phyloP scores from a whole-genome alignment of 2,113 vertebrate genomes.

The Uria lomvia region DNA sequence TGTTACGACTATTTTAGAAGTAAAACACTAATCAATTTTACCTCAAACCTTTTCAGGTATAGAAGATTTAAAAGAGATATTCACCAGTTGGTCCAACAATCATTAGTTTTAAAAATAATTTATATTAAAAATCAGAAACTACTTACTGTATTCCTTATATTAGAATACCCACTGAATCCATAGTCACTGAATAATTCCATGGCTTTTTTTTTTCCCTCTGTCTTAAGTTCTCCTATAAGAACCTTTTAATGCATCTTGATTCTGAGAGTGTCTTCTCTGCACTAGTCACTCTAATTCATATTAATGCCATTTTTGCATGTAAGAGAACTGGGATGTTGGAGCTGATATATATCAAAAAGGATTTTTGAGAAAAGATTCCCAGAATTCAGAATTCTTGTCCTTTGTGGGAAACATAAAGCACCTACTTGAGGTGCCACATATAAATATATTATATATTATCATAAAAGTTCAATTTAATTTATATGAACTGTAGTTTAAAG shows the following conservation, averaged over 20 bases:
- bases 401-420: not conserved
- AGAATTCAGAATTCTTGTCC: not conserved
- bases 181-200: not conserved
- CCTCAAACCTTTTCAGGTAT: not conserved
- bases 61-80: not conserved
- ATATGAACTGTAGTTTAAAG: not conserved
- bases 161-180: not conserved
- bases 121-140: not conserved
- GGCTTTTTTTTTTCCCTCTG: not conserved
- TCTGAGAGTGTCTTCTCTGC: not conserved
- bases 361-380: not conserved
- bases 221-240: not conserved
- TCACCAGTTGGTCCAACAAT: not conserved
- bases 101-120: not conserved
- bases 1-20: not conserved
- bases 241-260: not conserved
- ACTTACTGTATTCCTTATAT: not conserved
- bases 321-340: not conserved
- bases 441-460: not conserved
- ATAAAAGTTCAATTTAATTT: not conserved
- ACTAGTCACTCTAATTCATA: not conserved
- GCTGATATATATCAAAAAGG: not conserved
- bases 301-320: not conserved
- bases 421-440: fast-evolving
- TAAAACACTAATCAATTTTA: not conserved